Conservation (phyloP, 1,140 invertebrate species). For the Zaprionus africanus region DNA sequence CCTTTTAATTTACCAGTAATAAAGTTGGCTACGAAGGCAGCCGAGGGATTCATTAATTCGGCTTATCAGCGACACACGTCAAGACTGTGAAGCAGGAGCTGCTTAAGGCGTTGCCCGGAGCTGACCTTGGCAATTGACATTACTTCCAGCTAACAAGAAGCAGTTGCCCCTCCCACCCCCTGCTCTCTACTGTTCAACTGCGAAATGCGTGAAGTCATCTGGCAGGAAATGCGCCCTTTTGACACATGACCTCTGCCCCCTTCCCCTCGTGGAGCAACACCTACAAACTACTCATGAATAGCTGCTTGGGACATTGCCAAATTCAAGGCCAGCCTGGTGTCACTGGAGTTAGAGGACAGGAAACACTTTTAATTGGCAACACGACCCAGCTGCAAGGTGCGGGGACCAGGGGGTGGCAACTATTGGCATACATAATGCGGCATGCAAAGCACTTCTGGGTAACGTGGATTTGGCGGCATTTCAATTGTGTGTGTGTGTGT, state of each 20-base stretch:
- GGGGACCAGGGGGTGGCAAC: not conserved
- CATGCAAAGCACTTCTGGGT: slow-evolving; percentile 33
- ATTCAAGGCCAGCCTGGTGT: slow-evolving; percentile 43
- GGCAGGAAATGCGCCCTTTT: slow-evolving; percentile 48
- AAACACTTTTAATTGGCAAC: slow-evolving; percentile 53
- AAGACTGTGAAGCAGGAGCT: slow-evolving; percentile 4
- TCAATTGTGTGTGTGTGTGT: slow-evolving; percentile 16
- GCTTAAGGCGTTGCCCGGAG: slow-evolving; percentile 18
- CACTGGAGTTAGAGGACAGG: slow-evolving; percentile 18
- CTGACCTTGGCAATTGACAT: slow-evolving; percentile 78
- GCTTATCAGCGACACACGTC: slow-evolving; percentile 62
- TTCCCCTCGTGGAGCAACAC: not conserved
- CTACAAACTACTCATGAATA: not conserved
- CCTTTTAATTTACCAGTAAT: slow-evolving; percentile 44
- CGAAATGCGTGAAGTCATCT: slow-evolving; percentile 74
- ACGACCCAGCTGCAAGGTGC: not conserved
- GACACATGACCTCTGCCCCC: slow-evolving; percentile 13
- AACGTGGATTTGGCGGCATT: slow-evolving; percentile 41
- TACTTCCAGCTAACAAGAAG: slow-evolving; percentile 44
- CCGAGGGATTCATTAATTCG: slow-evolving; percentile 52
- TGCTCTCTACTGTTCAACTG: slow-evolving; percentile 45
- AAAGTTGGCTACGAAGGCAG: slow-evolving; percentile 22
- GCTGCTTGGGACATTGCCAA: slow-evolving; percentile 9
- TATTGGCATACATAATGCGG: slow-evolving; percentile 43
- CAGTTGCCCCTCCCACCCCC: slow-evolving; percentile 26